Evolutionary conservation across 2,888 invertebrate genomes (phyloP), one percentile per base, ranked within the genome.

Genomic region (Argyresthia albistria): DNA sequence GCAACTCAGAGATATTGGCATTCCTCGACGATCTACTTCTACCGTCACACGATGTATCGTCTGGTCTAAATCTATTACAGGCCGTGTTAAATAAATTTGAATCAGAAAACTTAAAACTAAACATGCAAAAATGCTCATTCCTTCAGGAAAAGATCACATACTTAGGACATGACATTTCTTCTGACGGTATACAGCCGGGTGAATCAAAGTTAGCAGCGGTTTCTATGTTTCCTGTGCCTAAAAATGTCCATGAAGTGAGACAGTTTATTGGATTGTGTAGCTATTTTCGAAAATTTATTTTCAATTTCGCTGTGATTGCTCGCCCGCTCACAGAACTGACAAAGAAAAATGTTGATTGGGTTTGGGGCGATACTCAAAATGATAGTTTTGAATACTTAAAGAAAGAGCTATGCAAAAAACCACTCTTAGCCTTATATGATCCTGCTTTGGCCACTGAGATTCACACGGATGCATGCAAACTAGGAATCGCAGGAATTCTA

Each of bases 391-490:
- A 52, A 0, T 15, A 15, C 12, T 50, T 67, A 45, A 65, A 63
- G 46, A 11, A 37, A 10, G 45, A 39, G 2, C 50, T 69, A 6
- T 48, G 46, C 0, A 47, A 35, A 8, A 53, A 56, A 47, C 59
- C 60, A 10, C 55, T 67, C 0, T 43, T 70, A 15, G 57, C 56
- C 0, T 50, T 65, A 8, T 62, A 57, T 47, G 55, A 63, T 36
- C 57, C 54, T 0, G 35, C 46, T 1, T 52, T 53, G 0, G 45
- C 52, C 12, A 59, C 57, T 8, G 63, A 65, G 39, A 53, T 65
- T 1, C 68, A 69, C 39, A 68, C 68, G 0, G 69, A 69, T 53
- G 67, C 68, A 0, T 64, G 66, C 51, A 45, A 57, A 9, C 16
- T 56, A 0, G 66, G 67, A 7, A 14, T 67, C 35, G 8, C 61